phyloP scores from a whole-genome alignment of 2,797 vertebrate species.

The Dermochelys coriacea region DNA sequence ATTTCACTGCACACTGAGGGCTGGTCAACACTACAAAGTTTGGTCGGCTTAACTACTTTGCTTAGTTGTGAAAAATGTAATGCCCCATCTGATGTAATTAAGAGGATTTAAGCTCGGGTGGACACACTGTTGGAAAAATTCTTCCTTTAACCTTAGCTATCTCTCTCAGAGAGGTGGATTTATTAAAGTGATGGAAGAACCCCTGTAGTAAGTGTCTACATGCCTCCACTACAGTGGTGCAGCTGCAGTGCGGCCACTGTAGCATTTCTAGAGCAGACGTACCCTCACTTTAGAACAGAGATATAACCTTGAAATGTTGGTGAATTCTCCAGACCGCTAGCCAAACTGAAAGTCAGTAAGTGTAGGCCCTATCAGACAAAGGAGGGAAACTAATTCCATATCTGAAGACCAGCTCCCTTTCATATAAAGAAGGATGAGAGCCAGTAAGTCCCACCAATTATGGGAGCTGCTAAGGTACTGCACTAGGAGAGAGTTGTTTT shows the following conservation, averaged over 20 bases:
- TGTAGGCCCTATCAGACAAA: background rate
- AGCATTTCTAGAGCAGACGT: background rate
- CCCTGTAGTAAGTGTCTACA: background rate
- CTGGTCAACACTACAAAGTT: background rate
- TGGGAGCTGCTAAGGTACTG: background rate
- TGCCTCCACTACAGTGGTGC: background rate
- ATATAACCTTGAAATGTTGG: background rate
- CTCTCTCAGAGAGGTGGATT: background rate
- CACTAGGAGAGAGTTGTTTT: background rate
- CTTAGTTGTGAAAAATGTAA: background rate
- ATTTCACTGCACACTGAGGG: background rate
- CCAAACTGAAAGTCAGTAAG: background rate
- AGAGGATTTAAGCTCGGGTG: background rate
- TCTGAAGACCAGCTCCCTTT: background rate
- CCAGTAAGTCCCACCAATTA: background rate
- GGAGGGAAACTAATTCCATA: background rate
- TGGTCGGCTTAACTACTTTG: background rate
- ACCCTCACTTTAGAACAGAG: background rate
- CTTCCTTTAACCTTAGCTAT: too few species aligned
- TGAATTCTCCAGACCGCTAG: background rate
- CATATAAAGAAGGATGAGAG: rapidly evolving
- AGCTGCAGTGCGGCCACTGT: too few species aligned
- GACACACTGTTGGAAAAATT: background rate
- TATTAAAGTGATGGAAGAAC: background rate
- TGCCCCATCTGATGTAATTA: background rate